Percentiles rank a stretch among this genome's conserved stretches.
Evolutionary conservation across 2,113 vertebrate species (phyloP).

Genomic region (Elachura formosa): DNA sequence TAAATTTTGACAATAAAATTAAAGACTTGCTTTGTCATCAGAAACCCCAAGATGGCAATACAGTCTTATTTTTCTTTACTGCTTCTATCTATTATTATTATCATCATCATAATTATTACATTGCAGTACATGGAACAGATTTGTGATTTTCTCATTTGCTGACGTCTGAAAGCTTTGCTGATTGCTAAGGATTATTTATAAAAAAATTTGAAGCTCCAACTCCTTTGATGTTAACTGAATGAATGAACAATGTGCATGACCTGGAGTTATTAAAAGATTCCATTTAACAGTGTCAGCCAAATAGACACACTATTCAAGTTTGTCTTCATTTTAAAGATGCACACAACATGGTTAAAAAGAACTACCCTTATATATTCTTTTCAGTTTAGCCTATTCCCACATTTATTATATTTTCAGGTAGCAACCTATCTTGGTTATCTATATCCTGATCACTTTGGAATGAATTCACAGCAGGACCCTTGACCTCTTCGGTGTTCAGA

Average conservation of each 20-base stretch:
- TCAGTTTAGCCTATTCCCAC: background rate
- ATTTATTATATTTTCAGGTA: background rate
- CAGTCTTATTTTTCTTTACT: constrained; percentile 39
- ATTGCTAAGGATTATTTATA: background rate
- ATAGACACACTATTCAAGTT: background rate
- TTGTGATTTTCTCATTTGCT: constrained; percentile 23
- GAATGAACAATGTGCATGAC: background rate
- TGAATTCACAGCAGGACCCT: background rate
- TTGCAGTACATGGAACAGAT: background rate
- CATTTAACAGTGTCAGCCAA: background rate
- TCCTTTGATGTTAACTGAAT: background rate
- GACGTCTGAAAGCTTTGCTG: background rate
- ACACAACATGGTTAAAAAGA: background rate
- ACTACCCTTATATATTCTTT: background rate
- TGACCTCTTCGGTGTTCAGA: background rate
- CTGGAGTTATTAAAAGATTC: background rate
- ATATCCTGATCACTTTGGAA: background rate
- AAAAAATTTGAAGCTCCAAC: background rate
- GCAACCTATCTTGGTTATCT: background rate
- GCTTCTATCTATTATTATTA: background rate
- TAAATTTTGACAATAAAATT: background rate
- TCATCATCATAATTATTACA: background rate
- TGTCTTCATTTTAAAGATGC: background rate
- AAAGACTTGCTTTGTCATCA: constrained; percentile 31
- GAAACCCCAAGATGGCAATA: constrained; percentile 61